Conservation (phyloP, 1,140 invertebrate genomes). For the Rhyzopertha dominica region DNA sequence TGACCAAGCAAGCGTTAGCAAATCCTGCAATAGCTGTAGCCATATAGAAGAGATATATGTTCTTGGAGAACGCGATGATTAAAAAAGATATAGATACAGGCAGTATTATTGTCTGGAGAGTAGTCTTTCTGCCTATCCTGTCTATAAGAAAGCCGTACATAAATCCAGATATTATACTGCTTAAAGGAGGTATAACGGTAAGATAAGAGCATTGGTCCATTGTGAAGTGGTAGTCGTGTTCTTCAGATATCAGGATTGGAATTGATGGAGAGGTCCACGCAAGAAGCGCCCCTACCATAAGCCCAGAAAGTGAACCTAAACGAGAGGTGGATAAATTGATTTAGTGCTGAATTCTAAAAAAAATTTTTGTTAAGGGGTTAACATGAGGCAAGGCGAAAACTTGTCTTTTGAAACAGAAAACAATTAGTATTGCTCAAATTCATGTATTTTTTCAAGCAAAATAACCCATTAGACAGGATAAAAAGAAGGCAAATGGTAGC, state of each 20-base stretch:
- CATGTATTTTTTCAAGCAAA: too few species aligned
- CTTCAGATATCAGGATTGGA: conserved; percentile 15
- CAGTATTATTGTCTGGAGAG: conserved; percentile 6
- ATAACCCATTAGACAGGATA: too few species aligned
- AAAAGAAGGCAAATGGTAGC: too few species aligned
- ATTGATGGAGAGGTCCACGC: conserved; percentile 28
- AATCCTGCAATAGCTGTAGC: conserved; percentile 18
- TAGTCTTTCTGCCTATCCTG: conserved; percentile 12
- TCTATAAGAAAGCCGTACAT: conserved; percentile 9
- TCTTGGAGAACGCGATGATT: conserved; percentile 8
- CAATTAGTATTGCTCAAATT: too few species aligned
- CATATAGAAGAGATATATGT: conserved; percentile 39
- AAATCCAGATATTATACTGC: conserved; percentile 7
- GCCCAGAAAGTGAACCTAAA: too few species aligned
- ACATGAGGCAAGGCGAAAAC: too few species aligned
- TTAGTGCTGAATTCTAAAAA: too few species aligned
- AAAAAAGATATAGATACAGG: conserved; percentile 4
- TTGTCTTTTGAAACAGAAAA: too few species aligned
- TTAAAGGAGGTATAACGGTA: conserved; percentile 21
- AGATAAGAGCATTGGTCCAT: conserved; percentile 21
- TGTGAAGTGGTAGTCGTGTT: conserved; percentile 18
- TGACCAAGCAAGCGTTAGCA: conserved; percentile 22
- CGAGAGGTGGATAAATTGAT: too few species aligned
- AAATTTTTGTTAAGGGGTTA: too few species aligned
- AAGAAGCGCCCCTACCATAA: conserved; percentile 23